These are phyloP conservation scores for Embidobia sp. DNA, from an alignment of 2,888 invertebrate species.

Conservation along the genomic window DNA sequence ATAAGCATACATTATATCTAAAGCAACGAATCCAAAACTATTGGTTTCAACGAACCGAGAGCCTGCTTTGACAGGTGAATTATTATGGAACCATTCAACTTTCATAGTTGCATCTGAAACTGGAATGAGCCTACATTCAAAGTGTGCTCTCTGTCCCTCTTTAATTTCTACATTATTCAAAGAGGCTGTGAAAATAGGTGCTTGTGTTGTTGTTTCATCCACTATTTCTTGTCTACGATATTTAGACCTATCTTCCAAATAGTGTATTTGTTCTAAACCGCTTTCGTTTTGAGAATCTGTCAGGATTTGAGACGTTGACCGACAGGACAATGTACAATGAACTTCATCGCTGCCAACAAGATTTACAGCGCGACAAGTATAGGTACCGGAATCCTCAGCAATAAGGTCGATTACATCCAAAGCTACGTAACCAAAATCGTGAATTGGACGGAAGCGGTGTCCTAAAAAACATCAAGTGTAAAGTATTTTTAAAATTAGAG, in stretches of 20 bases:
- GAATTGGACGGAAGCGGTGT: conserved; percentile 97
- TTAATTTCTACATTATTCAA: conserved; percentile 95
- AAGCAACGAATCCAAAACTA: conserved; percentile 98
- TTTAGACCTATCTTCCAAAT: conserved; percentile 91
- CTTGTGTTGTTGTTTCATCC: conserved; percentile 93
- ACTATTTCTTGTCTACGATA: conserved; percentile 88
- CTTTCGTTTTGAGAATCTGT: conserved; percentile 93
- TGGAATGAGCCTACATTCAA: conserved; percentile 96
- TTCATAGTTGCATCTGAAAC: conserved; percentile 96
- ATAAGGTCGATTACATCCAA: conserved; percentile 97
- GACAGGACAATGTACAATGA: conserved; percentile 87
- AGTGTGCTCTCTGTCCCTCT: conserved; percentile 97
- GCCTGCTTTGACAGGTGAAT: conserved; percentile 93
- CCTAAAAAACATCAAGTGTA: conserved; percentile 80
- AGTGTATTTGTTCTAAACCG: conserved; percentile 93
- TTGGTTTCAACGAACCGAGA: conserved; percentile 97
- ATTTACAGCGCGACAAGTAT: conserved; percentile 96
- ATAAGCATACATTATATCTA: conserved; percentile 97
- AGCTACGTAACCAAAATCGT: conserved; percentile 99
- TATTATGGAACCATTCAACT: conserved; percentile 98
- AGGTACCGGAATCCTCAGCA: conserved; percentile 96
- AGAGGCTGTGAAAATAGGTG: conserved; percentile 96
- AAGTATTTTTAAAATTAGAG: no score
- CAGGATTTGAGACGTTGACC: conserved; percentile 90
- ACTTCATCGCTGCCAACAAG: conserved; percentile 94